Evolutionary conservation across 2,113 vertebrate genomes (phyloP), one percentile per base, ranked within the genome.

Genomic region (Pycnonotus jocosus): DNA sequence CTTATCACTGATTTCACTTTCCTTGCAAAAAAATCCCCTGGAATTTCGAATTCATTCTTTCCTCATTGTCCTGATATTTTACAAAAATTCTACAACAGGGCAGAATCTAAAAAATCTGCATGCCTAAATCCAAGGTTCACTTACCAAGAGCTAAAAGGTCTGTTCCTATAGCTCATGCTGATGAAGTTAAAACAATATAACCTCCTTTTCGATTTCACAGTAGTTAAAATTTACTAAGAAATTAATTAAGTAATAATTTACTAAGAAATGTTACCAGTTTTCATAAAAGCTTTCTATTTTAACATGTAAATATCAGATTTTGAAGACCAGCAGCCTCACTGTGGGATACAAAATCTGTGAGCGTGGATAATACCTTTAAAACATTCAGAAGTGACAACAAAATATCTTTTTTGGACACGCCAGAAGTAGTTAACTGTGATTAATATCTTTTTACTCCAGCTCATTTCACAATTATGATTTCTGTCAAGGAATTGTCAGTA

Each of bases 381-480:
- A 96, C 71, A 90, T 76, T 85, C 70, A 80, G 69, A 91, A 95
- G 44, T 72, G 82, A 94, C 90, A 90, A 88, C 23, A 30, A 91
- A 95, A 91, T 91, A 90, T 13, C 3, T 40, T 96, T 91, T 94
- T 93, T 87, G 76, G 93, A 92, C 27, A 83, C 47, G 45, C 85
- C 81, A 71, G 94, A 84, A 91, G 72, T 69, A 97, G 73, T 96
- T 96, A 95, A 88, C 64, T 93, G 73, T 92, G 95, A 97, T 96
- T 96, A 96, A 96, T 83, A 95, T 50, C 44, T 85, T 96, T 95
- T 94, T 85, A 53, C 65, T 88, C 33, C 64, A 79, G 64, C 96
- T 97, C 74, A 71, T 96, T 95, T 95, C 73, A 89, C 9, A 64
- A 95, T 96, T 94, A 97, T 96, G 80, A 96, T 96, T 97, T 97